Evolutionary conservation across 2,797 vertebrate genomes (phyloP).

Genomic region (Microctenopoma stevenorrisi): DNA sequence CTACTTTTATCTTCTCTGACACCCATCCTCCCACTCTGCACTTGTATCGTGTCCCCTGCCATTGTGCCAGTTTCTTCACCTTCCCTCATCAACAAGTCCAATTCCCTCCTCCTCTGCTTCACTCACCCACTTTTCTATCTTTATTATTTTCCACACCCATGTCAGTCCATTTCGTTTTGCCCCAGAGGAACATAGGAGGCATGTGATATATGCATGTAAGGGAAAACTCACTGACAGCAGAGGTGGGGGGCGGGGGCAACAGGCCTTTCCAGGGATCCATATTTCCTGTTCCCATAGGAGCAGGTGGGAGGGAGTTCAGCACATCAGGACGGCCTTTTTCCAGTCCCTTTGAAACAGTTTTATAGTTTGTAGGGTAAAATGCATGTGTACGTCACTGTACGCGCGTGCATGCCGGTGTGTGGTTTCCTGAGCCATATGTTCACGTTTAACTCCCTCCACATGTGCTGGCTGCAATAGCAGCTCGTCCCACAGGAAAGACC

Average conservation of each 20-base stretch:
- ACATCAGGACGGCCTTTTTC: slow-evolving; percentile 65
- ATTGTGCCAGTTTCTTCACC: slow-evolving; percentile 46
- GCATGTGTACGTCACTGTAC: slow-evolving; percentile 23
- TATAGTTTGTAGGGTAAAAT: slow-evolving; percentile 22
- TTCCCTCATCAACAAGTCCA: slow-evolving; percentile 43
- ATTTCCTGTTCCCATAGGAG: slow-evolving; percentile 62
- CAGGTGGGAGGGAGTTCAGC: slow-evolving; percentile 59
- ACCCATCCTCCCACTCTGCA: slow-evolving; percentile 44
- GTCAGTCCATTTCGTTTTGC: slow-evolving; percentile 42
- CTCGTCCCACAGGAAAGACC: slow-evolving; percentile 65
- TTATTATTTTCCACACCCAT: slow-evolving; percentile 52
- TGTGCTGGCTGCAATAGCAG: slow-evolving; percentile 71
- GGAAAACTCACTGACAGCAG: slow-evolving; percentile 49
- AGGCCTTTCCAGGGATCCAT: slow-evolving; percentile 63
- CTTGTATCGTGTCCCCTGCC: slow-evolving; percentile 17
- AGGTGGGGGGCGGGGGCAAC: slow-evolving; percentile 49
- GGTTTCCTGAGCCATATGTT: slow-evolving; percentile 75
- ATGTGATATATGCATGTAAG: slow-evolving; percentile 66
- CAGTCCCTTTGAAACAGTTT: slow-evolving; percentile 54
- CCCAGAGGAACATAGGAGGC: slow-evolving; percentile 51
- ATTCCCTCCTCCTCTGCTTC: slow-evolving; percentile 35
- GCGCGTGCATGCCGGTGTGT: slow-evolving; percentile 25
- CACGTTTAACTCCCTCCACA: slow-evolving; percentile 74
- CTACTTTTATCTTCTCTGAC: slow-evolving; percentile 45
- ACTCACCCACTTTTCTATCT: slow-evolving; percentile 43